These are phyloP conservation scores for Pyralis farinalis DNA, from an alignment of 2,888 invertebrate species.

Conservation along the genomic window DNA sequence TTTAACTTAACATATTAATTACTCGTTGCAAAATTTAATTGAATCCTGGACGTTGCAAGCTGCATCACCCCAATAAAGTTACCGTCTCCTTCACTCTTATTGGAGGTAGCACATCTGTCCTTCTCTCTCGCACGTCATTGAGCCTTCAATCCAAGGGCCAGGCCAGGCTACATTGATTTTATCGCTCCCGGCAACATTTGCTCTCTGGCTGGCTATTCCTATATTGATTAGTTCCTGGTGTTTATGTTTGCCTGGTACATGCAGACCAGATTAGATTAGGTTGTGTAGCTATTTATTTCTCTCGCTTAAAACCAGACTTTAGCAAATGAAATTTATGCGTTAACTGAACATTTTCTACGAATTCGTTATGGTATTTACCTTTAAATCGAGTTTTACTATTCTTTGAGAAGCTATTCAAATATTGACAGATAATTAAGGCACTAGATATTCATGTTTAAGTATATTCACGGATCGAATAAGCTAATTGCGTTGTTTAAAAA, in stretches of 20 bases:
- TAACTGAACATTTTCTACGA: no score
- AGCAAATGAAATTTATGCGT: no score
- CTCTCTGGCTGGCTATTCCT: background rate
- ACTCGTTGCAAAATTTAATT: background rate
- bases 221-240: conserved; percentile 1
- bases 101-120: background rate
- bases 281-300: no score
- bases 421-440: no score
- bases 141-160: conserved; percentile 1
- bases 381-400: no score
- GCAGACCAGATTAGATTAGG: background rate
- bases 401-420: no score
- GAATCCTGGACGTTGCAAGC: background rate
- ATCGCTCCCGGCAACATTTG: conserved; percentile 2
- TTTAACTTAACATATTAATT: background rate
- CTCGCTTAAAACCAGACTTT: no score
- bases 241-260: background rate
- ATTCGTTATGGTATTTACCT: no score
- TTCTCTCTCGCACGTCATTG: conserved; percentile 1
- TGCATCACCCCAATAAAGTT: background rate
- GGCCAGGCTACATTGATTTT: conserved; percentile 9
- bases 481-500: no score
- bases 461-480: no score
- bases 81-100: background rate
- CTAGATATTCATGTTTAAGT: no score